A percentile compares a stretch with the other conserved stretches of the same genome.
These are phyloP conservation scores for Harpagifer antarcticus DNA, from an alignment of 2,797 vertebrate species.

Conservation along the genomic window DNA sequence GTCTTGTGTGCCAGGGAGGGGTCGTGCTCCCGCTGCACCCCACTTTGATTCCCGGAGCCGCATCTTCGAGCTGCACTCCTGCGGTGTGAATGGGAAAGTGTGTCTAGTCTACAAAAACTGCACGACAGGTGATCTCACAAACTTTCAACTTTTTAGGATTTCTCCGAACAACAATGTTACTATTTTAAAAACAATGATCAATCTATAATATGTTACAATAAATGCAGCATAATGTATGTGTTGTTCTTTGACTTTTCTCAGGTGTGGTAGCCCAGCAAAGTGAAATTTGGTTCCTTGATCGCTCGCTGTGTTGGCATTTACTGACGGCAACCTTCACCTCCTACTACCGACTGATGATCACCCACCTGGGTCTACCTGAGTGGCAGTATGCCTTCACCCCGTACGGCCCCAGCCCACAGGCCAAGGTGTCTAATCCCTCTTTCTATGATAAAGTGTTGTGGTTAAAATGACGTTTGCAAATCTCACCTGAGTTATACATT, in stretches of 20 bases:
- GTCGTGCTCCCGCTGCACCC: slow-evolving; percentile 82
- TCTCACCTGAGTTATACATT: background rate
- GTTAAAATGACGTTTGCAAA: slow-evolving; percentile 8
- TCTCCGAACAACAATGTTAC: background rate
- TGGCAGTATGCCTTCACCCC: slow-evolving; percentile 96
- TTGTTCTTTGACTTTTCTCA: slow-evolving; percentile 50
- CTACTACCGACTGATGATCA: slow-evolving; percentile 96
- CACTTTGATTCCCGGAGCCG: slow-evolving; percentile 92
- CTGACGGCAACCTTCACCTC: slow-evolving; percentile 92
- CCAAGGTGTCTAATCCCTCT: slow-evolving; percentile 82
- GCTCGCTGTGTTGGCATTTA: slow-evolving; percentile 96
- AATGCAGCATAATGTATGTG: background rate
- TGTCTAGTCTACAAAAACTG: slow-evolving; percentile 95
- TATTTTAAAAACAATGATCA: background rate
- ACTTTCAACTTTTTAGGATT: background rate
- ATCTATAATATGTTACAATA: background rate
- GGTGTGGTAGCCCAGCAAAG: slow-evolving; percentile 87
- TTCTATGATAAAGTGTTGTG: slow-evolving; percentile 1
- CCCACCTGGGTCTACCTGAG: slow-evolving; percentile 95
- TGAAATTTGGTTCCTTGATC: slow-evolving; percentile 97
- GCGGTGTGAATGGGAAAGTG: slow-evolving; percentile 93
- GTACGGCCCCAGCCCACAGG: slow-evolving; percentile 94
- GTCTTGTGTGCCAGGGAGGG: slow-evolving; percentile 70
- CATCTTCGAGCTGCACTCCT: slow-evolving; percentile 94
- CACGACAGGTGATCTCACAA: slow-evolving; percentile 85